Conservation (phyloP, 2,888 invertebrate species). For the Aquatica leii region DNA sequence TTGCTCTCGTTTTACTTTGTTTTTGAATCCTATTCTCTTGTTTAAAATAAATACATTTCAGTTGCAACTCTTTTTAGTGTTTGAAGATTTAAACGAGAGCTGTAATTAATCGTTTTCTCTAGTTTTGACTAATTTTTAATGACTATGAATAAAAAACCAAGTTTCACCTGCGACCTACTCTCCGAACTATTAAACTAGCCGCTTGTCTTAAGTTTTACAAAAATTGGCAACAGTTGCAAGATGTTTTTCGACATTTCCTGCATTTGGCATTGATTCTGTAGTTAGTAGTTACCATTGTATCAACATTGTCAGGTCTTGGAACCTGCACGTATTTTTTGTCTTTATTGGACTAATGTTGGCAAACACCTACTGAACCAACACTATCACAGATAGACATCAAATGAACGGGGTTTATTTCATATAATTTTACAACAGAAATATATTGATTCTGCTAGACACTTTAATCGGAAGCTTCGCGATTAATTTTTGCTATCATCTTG, state of each 20-base stretch:
- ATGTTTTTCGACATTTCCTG: neutral
- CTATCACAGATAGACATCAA: neutral
- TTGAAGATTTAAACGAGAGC: too few species aligned
- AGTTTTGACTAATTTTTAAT: too few species aligned
- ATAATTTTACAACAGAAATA: neutral
- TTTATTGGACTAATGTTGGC: neutral
- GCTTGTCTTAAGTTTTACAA: too few species aligned
- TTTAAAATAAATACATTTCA: too few species aligned
- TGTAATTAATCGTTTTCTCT: too few species aligned
- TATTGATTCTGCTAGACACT: neutral
- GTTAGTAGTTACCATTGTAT: neutral
- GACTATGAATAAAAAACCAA: too few species aligned
- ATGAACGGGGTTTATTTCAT: neutral
- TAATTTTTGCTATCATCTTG: neutral
- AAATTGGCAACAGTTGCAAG: neutral
- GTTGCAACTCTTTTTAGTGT: too few species aligned
- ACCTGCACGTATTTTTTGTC: neutral
- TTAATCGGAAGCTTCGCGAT: neutral
- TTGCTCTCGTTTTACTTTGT: too few species aligned
- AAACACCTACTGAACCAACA: neutral
- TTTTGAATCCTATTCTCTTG: too few species aligned
- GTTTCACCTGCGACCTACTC: too few species aligned
- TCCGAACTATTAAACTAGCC: too few species aligned
- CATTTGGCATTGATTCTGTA: neutral
- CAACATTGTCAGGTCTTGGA: neutral